Evolutionary conservation across 2,888 invertebrate species (phyloP), one percentile per base, ranked within the genome.

Genomic region (Mayetiola destructor): DNA sequence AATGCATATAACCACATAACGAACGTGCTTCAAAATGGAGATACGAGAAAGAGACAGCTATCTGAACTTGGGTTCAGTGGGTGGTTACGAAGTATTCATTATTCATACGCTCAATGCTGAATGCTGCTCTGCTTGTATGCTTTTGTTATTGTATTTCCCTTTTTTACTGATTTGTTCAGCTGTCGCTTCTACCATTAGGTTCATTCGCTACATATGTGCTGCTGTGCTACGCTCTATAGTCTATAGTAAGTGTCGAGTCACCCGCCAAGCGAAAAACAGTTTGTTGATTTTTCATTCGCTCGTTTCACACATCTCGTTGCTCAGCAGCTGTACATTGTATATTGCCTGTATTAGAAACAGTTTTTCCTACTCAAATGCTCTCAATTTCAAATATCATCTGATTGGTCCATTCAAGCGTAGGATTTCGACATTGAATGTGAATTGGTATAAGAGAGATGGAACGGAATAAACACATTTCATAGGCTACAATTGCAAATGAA

Each of bases 351-450:
- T 39, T 39, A 5, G 21, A 39, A 23, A 42, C n/a, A n/a, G n/a
- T n/a, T n/a, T 27, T 27, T 48, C 48, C 48, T 48, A 48, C 48
- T 48, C 42, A 23, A 48, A 27, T 48, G n/a, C n/a, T n/a, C 48
- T 27, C 9, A n/a, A n/a, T 48, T 48, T 27, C 6, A 48, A 48
- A 48, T 27, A 48, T 48, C 48, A 16, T 48, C 27, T 48, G 48
- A 48, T 48, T 48, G 48, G 48, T 48, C 48, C 48, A 48, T 48
- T 48, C 48, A 48, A 48, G 48, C 48, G 48, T 48, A 27, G 48
- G 48, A 48, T 48, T 48, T 48, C 4, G 23, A 21, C 12, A 23
- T 21, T 27, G 27, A 5, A 48, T 27, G 6, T 14, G 27, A 48
- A 48, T 16, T 5, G 27, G 14, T 12, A 4, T 3, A 42, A 42